Conservation (phyloP, 2,797 vertebrate genomes). For the Sphaeramia orbicularis region DNA sequence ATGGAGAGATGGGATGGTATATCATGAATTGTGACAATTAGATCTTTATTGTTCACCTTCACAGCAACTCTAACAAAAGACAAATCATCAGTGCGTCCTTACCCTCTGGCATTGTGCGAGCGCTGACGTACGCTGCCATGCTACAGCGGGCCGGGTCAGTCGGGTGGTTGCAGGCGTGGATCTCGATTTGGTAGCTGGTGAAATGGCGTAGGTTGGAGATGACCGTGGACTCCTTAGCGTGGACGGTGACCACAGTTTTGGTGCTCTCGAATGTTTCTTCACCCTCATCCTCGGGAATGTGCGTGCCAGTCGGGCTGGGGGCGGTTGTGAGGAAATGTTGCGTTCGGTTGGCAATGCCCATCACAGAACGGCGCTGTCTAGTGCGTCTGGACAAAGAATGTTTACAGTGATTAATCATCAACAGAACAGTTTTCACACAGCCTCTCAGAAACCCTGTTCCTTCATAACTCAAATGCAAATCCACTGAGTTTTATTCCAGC, state of each 20-base stretch:
- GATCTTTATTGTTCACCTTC: not conserved
- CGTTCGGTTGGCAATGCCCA: constrained; percentile 87
- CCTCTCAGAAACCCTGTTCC: too few species aligned
- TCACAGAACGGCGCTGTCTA: constrained; percentile 87
- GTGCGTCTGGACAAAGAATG: constrained; percentile 78
- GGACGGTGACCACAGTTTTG: constrained; percentile 81
- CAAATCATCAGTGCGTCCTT: not conserved
- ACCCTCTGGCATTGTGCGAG: constrained; percentile 97
- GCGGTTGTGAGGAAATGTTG: constrained; percentile 74
- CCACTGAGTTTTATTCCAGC: too few species aligned
- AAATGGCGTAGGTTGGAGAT: constrained; percentile 95
- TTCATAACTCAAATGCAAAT: too few species aligned
- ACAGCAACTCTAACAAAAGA: not conserved
- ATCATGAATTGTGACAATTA: too few species aligned
- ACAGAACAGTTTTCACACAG: not conserved
- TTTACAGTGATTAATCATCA: not conserved
- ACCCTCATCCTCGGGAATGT: constrained; percentile 38
- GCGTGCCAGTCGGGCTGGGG: constrained; percentile 62
- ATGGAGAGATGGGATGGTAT: too few species aligned
- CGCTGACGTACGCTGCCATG: constrained; percentile 93
- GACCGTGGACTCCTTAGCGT: constrained; percentile 90
- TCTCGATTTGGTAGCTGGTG: constrained; percentile 96
- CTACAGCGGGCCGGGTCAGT: constrained; percentile 88
- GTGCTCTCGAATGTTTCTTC: constrained; percentile 78
- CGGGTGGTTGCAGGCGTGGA: constrained; percentile 94